These are phyloP conservation scores for Nudaria mundana DNA, from an alignment of 2,888 invertebrate genomes.

Conservation along the genomic window DNA sequence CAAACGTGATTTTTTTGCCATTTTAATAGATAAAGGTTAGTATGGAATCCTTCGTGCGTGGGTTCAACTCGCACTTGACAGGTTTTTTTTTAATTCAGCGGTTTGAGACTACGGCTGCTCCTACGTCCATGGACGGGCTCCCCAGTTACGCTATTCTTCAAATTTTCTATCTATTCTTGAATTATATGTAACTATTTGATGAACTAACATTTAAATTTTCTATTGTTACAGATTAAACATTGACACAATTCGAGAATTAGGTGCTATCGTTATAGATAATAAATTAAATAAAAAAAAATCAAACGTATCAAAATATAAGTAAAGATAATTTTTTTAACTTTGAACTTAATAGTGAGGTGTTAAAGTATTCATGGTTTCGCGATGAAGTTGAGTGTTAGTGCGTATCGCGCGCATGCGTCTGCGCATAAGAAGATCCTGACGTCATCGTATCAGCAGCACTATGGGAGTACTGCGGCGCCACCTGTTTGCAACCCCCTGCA, in stretches of 20 bases:
- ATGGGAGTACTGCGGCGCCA: conserved; percentile 87
- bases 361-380: conserved; percentile 15
- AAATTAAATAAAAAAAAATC: conserved; percentile 8
- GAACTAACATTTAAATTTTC: background rate
- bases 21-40: too few species aligned
- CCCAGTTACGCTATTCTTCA: too few species aligned
- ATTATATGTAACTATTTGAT: too few species aligned
- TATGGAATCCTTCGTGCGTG: too few species aligned
- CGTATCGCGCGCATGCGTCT: conserved; percentile 93
- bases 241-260: background rate
- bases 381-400: conserved; percentile 94
- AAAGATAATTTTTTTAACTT: conserved; percentile 7
- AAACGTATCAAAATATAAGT: conserved; percentile 3
- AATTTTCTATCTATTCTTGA: too few species aligned
- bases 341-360: conserved; percentile 10
- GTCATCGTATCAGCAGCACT: conserved; percentile 88
- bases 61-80: too few species aligned
- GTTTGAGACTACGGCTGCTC: too few species aligned
- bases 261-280: conserved; percentile 6
- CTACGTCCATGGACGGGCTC: too few species aligned
- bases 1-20: too few species aligned
- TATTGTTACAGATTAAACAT: conserved; percentile 3
- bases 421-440: conserved; percentile 93
- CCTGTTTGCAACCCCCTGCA: conserved; percentile 78
- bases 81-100: too few species aligned